Evolutionary conservation across 2,113 vertebrate species (phyloP), one percentile per base, ranked within the genome.

Genomic region (Tachuris rubrigastra): DNA sequence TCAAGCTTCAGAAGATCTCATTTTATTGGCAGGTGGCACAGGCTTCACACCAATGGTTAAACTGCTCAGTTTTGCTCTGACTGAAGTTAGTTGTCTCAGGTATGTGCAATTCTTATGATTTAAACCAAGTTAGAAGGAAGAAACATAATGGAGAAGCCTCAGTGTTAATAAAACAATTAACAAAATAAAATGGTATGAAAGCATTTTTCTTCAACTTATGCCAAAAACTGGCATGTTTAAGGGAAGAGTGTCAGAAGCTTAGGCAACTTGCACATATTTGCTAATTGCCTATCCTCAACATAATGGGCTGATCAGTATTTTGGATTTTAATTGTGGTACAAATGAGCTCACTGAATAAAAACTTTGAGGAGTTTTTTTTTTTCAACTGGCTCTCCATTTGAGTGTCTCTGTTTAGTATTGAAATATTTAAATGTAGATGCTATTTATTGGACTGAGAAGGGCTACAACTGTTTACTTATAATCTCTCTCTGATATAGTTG

Each of bases 41-140:
- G 99, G 99, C 67, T 98, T 99, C 96, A 99, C 99, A 27, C 99
- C 99, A 69, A 99, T 99, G 99, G 97, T 99, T 94, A 99, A 99
- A 24, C 96, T 99, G 50, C 95, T 99, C 79, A 96, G 68, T 72
- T 95, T 97, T 41, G 97, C 98, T 77, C 97, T 99, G 31, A 97
- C 97, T 91, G 96, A 98, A 74, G 60, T 97, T 23, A 84, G 87
- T 47, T 96, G 50, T 66, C 97, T 99, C 96, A 98, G 98, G 99
- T 99, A 96, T 79, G 96, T 98, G 49, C 0, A 0, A 16, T 75
- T 47, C 46, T 60, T 42, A 21, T 4, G 23, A n/a, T 68, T 68
- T 73, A 63, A 42, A 15, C n/a, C 53, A 37, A 72, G 10, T 20
- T 30, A 24, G 15, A 65, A 41, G 28, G 33, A 41, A 62, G 27